Percentiles rank a stretch among this genome's conserved stretches.
Evolutionary conservation across 2,113 vertebrate genomes (phyloP).

Genomic region (Crocuta crocuta): DNA sequence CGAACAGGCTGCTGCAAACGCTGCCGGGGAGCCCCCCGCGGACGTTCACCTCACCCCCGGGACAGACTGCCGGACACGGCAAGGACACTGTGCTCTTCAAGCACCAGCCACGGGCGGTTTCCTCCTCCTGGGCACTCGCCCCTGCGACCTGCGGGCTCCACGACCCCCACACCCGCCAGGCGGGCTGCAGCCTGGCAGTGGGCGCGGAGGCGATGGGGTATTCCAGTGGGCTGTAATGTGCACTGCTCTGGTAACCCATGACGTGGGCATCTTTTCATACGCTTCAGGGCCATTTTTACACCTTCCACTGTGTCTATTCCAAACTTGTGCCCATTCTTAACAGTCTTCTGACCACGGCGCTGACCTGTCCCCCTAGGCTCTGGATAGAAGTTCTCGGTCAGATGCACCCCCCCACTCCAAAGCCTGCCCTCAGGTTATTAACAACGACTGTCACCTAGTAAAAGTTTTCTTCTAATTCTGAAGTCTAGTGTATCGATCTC

Average conservation of each 20-base stretch:
- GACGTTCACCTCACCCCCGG: accelerated
- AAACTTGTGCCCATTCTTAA: background rate
- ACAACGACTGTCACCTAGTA: background rate
- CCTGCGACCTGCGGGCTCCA: accelerated
- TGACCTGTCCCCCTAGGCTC: background rate
- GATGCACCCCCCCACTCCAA: background rate
- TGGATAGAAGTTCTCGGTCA: background rate
- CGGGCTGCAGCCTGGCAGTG: accelerated
- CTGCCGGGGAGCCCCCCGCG: background rate
- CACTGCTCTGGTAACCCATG: background rate
- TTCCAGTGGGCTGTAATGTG: background rate
- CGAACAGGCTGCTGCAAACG: background rate
- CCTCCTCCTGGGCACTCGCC: background rate
- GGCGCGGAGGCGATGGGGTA: accelerated
- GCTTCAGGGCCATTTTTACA: background rate
- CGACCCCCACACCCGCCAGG: background rate
- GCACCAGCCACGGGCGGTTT: background rate
- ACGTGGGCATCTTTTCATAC: accelerated
- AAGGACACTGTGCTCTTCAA: background rate
- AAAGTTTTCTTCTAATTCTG: background rate
- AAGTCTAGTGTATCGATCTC: background rate
- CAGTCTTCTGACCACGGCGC: background rate
- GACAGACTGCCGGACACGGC: accelerated
- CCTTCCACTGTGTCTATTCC: background rate
- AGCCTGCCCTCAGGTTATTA: background rate